Evolutionary conservation across 1,140 invertebrate genomes (phyloP).

Genomic region (Ceratitis capitata): DNA sequence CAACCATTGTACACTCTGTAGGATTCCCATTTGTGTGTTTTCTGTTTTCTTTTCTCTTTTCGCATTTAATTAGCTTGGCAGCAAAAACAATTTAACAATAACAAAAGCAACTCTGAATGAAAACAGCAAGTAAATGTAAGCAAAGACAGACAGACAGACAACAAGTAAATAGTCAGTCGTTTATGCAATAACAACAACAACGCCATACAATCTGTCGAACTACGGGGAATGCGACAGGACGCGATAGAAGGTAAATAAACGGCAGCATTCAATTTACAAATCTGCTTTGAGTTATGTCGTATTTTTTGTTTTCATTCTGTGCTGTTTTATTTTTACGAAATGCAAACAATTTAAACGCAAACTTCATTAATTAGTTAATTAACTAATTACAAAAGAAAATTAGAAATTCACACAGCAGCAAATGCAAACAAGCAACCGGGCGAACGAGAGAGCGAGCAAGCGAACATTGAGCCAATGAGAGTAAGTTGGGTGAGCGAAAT

Average conservation of each 20-base stretch:
- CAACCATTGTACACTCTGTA: neutral
- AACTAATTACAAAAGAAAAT: constrained; percentile 33
- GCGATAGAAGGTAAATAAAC: neutral
- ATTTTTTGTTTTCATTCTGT: neutral
- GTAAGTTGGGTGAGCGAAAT: neutral
- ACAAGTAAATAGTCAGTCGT: neutral
- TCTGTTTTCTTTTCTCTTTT: neutral
- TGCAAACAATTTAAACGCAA: constrained; percentile 13
- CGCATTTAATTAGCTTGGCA: constrained; percentile 21
- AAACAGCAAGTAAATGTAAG: neutral
- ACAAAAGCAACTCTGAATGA: neutral
- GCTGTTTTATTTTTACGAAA: neutral
- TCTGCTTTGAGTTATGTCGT: neutral
- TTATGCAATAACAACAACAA: constrained; percentile 6
- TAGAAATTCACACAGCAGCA: constrained; percentile 13
- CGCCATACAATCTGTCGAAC: neutral
- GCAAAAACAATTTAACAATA: neutral
- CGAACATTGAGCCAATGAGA: neutral
- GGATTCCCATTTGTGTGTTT: neutral
- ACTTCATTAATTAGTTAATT: constrained; percentile 33
- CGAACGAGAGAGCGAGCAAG: neutral
- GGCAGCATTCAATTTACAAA: neutral
- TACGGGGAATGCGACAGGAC: neutral
- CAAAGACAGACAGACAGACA: neutral
- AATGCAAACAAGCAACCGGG: neutral